Evolutionary conservation across 2,113 vertebrate species (phyloP).

Genomic region (Psammodynastes pulverulentus): DNA sequence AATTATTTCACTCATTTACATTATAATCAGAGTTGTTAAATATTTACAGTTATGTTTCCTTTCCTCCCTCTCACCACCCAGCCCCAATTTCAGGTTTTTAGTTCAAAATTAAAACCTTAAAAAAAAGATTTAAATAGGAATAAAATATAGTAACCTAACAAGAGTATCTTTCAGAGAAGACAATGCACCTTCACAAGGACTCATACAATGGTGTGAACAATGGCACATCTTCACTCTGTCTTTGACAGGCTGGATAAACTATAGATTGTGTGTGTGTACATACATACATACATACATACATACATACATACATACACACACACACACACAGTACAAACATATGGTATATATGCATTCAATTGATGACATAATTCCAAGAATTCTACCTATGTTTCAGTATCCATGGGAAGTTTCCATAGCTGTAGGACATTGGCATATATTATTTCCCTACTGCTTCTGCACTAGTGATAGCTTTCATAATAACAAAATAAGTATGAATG

Average conservation of each 20-base stretch:
- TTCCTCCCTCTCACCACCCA: conserved; percentile 51
- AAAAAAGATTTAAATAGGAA: conserved; percentile 17
- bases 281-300: neutral
- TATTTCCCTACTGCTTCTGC: neutral
- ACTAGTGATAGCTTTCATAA: neutral
- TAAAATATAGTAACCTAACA: neutral
- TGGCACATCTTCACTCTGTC: neutral
- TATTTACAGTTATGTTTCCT: conserved; percentile 69
- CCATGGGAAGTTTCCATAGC: neutral
- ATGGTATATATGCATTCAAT: neutral
- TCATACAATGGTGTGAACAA: neutral
- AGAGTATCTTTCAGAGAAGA: neutral
- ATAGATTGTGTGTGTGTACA: neutral
- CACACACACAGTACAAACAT: too few relatives aligned
- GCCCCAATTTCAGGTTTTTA: conserved; percentile 59
- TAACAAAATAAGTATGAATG: neutral
- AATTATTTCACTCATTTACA: conserved; percentile 76
- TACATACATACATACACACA: too few relatives aligned
- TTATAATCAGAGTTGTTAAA: conserved; percentile 77
- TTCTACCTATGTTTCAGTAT: too few relatives aligned
- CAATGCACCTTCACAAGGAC: neutral
- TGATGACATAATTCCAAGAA: neutral
- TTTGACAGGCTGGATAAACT: neutral
- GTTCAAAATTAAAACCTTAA: conserved; percentile 68
- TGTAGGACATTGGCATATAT: neutral